Base-by-base conservation (phyloP, 2,797 vertebrate genomes). In the Euthynnus affinis region DNA sequence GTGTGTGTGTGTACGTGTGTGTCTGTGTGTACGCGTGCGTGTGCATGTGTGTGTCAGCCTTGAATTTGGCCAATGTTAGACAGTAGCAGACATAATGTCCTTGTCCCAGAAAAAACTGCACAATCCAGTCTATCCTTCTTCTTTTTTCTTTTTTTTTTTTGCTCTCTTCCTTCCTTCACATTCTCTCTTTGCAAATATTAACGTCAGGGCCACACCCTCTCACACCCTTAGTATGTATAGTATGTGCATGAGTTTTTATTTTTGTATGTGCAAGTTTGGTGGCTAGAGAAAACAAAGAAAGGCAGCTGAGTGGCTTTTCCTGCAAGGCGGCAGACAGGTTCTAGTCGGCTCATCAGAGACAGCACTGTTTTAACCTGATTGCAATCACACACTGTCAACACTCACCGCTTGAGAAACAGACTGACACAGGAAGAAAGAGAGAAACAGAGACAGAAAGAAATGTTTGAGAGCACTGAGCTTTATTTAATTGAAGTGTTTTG, bases 101-200 rank as follows among this genome's bases (percentile, higher is more conserved):
- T 91, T 90, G 84, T 60, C 74, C 77, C 69, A 78, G 76, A 89
- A 89, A 89, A 88, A 64, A 75, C 14, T n/a, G 42, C 20, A 20
- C 18, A 49, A 3, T 49, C 7, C 18, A 49, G 25, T 25, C 20
- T 53, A 25, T 76, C 23, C 32, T 37, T 27, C 9, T 55, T 6
- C 22, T 53, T 62, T 53, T 4, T 29, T 29, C 5, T 27, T n/a
- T n/a, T n/a, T 27, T 29, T 29, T 29, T 29, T 29, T 29, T 29
- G 27, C 27, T 9, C 18, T 60, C 8, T 66, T 14, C 60, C 27
- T 64, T 82, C 17, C 81, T 32, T 23, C 34, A 65, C 34, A 9
- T 42, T 65, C 34, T n/a, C 3, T 42, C 32, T 64, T 2, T 15
- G 37, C 29, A 53, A 74, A 20, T 17, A 49, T 13, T 5, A 14